Conservation (phyloP, 1,140 invertebrate genomes). For the Apis dorsata region DNA sequence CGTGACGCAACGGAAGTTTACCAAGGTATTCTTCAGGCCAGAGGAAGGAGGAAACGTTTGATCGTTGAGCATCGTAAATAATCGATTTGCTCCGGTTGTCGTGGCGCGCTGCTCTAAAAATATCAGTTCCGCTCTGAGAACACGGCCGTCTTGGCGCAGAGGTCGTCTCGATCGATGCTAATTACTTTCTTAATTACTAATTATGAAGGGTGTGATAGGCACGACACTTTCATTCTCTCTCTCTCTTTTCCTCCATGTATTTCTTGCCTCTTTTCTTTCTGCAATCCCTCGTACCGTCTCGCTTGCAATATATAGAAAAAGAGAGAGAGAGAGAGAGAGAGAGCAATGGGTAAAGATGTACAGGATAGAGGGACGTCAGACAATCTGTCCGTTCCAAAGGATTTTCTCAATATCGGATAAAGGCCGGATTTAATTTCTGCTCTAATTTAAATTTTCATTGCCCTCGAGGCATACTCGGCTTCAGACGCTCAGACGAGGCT, state of each 20-base stretch:
- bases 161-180: constrained; percentile 56
- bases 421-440: constrained; percentile 66
- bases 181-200: constrained; percentile 64
- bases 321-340: neutral
- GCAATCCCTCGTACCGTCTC: neutral
- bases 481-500: constrained; percentile 53
- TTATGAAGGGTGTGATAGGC: constrained; percentile 54
- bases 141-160: too few species aligned
- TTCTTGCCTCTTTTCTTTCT: too few species aligned
- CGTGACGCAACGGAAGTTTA: neutral
- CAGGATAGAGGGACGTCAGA: constrained; percentile 49
- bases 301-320: neutral
- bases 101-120: constrained; percentile 24
- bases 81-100: constrained; percentile 16
- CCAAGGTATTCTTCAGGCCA: neutral
- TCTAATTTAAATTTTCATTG: constrained; percentile 68
- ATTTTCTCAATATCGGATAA: constrained; percentile 66
- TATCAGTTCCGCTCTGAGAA: constrained; percentile 19
- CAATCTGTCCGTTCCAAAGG: constrained; percentile 56
- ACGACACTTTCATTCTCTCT: neutral
- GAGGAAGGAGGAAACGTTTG: neutral
- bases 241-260: neutral
- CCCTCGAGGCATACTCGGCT: constrained; percentile 49
- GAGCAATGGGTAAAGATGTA: constrained; percentile 33
- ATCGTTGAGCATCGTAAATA: constrained; percentile 6